Evolutionary conservation across 2,888 invertebrate species (phyloP).

Genomic region (Drosophila stalkeri): DNA sequence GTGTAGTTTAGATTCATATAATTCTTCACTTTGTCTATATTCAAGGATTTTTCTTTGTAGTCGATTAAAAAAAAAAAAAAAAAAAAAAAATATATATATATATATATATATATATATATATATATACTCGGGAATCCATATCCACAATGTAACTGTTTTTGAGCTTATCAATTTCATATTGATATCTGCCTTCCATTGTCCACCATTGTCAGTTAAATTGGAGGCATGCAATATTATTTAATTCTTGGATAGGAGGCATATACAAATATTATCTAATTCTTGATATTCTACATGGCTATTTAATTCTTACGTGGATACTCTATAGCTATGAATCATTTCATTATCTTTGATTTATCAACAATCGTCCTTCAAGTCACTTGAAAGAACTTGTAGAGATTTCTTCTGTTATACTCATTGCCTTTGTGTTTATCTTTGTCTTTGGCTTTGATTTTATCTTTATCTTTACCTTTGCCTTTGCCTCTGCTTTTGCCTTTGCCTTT

Average conservation of each 20-base stretch:
- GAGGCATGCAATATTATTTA: no score
- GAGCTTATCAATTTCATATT: not conserved
- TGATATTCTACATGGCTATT: not conserved
- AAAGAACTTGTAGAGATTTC: not conserved
- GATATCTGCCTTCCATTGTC: not conserved
- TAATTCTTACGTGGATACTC: not conserved
- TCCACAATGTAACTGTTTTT: no score
- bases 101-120: no score
- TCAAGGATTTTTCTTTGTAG: not conserved
- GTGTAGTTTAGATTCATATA: not conserved
- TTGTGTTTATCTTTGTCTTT: not conserved
- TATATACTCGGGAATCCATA: no score
- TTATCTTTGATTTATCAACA: not conserved
- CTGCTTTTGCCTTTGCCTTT: not conserved
- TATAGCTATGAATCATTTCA: not conserved
- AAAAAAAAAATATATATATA: no score
- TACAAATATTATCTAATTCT: not conserved
- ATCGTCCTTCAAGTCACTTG: not conserved
- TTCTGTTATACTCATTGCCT: not conserved
- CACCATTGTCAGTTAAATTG: not conserved
- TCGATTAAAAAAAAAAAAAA: not conserved
- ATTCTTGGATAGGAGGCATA: not conserved
- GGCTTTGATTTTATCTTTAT: not conserved
- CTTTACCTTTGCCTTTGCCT: no score
- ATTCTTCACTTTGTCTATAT: not conserved